Evolutionary conservation across 2,797 vertebrate species (phyloP), one percentile per base, ranked within the genome.

Genomic region (Hafferia zeledoni): DNA sequence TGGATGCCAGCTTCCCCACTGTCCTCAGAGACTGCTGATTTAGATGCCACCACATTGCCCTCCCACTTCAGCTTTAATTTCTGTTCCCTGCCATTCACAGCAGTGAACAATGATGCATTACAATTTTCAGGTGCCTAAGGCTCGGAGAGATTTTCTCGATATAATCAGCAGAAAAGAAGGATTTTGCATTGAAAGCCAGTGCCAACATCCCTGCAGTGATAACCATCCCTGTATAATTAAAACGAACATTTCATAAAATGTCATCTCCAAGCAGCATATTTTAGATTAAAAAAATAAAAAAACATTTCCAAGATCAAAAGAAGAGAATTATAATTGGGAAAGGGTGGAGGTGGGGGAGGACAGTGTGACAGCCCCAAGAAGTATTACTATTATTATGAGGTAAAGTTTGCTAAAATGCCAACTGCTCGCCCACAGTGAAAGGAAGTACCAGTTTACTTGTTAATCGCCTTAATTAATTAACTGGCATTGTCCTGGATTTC

Each of bases 381-480:
- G n/a, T 70, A 95, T 95, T 91, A 86, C 64, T 94, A 87, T 94
- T 95, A 93, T 91, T 92, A 80, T 28, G 24, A 77, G 46, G 86
- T 76, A 93, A 89, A 75, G 46, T 95, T 63, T 97, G 76, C 60
- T 89, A 70, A 93, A 90, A 95, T 91, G 93, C 53, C 93, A 93
- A 92, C 84, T 94, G 44, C 59, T 90, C 44, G 30, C 92, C 95
- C 76, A 89, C 87, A 76, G 82, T 63, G 87, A 86, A 96, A 95
- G 64, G 63, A 89, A 95, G 79, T 28, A 94, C 82, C 23, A 39
- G 83, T 95, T 94, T 95, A 93, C 86, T 95, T 63, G 68, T 78
- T 96, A 94, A 95, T 95, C 78, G 44, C 91, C 79, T 96, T 97
- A 94, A 96, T 95, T 97, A 97, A 97, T 94, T 90, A 97, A 95